These are phyloP conservation scores for Eilema caniola DNA, from an alignment of 2,888 invertebrate species.

Conservation along the genomic window DNA sequence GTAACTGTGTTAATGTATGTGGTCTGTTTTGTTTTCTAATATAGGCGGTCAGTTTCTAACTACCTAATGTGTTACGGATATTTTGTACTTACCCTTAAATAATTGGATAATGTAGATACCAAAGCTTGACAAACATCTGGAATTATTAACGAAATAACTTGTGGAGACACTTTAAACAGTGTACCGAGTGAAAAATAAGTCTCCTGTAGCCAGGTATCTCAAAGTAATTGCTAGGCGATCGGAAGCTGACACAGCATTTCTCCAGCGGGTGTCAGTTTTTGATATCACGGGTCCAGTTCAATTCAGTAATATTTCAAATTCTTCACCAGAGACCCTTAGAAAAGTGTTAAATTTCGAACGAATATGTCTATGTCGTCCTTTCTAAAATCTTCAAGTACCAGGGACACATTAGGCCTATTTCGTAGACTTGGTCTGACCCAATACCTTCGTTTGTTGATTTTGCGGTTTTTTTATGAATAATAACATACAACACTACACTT, in stretches of 20 bases:
- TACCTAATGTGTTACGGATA: too few relatives aligned
- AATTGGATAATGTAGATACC: conserved; percentile 4
- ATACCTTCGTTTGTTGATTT: conserved; percentile 33
- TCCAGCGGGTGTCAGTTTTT: too few relatives aligned
- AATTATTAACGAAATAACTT: background rate
- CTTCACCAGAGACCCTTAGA: conserved; percentile 42
- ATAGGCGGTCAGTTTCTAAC: too few relatives aligned
- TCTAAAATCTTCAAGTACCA: conserved; percentile 38
- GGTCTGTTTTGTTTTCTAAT: conserved; percentile 2
- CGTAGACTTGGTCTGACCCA: conserved; percentile 39
- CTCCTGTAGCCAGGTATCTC: too few relatives aligned
- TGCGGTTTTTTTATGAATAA: conserved; percentile 42
- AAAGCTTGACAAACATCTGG: conserved; percentile 4
- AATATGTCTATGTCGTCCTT: conserved; percentile 36
- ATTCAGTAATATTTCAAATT: conserved; percentile 42
- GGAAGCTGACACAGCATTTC: too few relatives aligned
- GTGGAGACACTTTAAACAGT: too few relatives aligned
- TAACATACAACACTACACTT: conserved; percentile 40
- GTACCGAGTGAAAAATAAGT: too few relatives aligned
- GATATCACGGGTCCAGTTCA: conserved; percentile 33
- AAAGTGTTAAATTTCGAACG: conserved; percentile 25
- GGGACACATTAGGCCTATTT: conserved; percentile 31
- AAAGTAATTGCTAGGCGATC: too few relatives aligned
- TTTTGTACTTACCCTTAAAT: background rate
- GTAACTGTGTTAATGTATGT: too few relatives aligned